A percentile compares a stretch with the other conserved stretches of the same genome.
These are phyloP conservation scores for Ornithoptera alexandrae DNA, from an alignment of 2,888 invertebrate genomes.

Conservation along the genomic window DNA sequence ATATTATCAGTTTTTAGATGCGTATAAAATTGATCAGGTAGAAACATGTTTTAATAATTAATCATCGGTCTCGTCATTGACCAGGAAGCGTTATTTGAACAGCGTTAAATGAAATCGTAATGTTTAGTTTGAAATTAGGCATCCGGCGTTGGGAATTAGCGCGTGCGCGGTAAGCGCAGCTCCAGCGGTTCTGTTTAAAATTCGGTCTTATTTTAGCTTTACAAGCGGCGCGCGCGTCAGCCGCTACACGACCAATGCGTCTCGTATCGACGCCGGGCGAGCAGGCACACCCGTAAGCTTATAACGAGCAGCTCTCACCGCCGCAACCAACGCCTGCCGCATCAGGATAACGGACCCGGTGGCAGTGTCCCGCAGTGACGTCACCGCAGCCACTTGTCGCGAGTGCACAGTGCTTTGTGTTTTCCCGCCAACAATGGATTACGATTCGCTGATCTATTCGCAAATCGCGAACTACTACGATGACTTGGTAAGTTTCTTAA, in stretches of 20 bases:
- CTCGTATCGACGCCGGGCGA: slow-evolving; percentile 69
- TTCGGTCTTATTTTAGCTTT: slow-evolving; percentile 81
- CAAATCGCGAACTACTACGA: slow-evolving; percentile 83
- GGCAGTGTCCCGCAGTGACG: not conserved
- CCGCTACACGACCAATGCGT: slow-evolving; percentile 72
- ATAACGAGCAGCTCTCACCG: slow-evolving; percentile 1
- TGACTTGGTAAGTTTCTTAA: slow-evolving; percentile 70
- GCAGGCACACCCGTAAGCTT: slow-evolving; percentile 36
- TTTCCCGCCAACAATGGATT: slow-evolving; percentile 76
- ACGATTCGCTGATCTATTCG: slow-evolving; percentile 83
- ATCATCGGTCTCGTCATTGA: not conserved
- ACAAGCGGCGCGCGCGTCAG: slow-evolving; percentile 77
- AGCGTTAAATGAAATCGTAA: slow-evolving; percentile 10
- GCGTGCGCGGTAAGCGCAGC: slow-evolving; percentile 51
- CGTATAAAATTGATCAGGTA: no score
- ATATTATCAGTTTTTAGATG: no score
- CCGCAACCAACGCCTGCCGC: not conserved
- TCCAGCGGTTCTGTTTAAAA: slow-evolving; percentile 74
- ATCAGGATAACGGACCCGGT: slow-evolving; percentile 17
- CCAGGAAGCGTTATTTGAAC: slow-evolving; percentile 4
- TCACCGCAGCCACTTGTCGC: not conserved
- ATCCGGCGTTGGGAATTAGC: slow-evolving; percentile 22
- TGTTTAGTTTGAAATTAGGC: slow-evolving; percentile 20
- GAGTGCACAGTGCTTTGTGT: slow-evolving; percentile 35
- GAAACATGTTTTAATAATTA: not conserved